A percentile compares a stretch with the other conserved stretches of the same genome.
Conservation (phyloP, 2,797 vertebrate genomes). For the Mus minutoides region DNA sequence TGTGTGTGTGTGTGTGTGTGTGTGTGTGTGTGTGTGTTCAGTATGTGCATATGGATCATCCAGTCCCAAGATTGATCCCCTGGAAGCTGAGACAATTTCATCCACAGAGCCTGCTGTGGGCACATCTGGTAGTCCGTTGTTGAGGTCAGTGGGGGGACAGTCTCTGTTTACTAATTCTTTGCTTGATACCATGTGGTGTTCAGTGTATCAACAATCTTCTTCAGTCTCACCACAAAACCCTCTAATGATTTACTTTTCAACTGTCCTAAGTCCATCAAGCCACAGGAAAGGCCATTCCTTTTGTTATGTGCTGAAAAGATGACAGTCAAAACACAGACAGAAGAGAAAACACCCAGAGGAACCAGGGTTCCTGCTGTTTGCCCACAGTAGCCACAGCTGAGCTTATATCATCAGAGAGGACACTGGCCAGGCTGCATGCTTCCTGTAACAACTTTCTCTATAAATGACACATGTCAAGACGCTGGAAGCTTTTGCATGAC, state of each 20-base stretch:
- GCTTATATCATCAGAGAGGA: not conserved
- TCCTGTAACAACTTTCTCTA: constrained; percentile 1
- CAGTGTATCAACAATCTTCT: constrained; percentile 72
- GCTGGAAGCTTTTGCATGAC: not conserved
- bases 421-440: not conserved
- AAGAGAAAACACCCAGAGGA: not conserved
- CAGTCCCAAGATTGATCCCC: constrained; percentile 62
- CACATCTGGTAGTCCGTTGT: constrained; percentile 75
- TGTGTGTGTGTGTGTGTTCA: not conserved
- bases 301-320: constrained; percentile 62
- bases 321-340: constrained; percentile 72
- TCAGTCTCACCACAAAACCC: constrained; percentile 66
- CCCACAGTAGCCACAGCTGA: not conserved
- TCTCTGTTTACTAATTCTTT: constrained; percentile 71
- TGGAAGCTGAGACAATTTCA: constrained; percentile 59
- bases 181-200: constrained; percentile 63
- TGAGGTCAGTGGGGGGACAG: constrained; percentile 69
- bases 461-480: constrained; percentile 57
- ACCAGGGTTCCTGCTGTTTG: not conserved
- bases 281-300: constrained; percentile 60
- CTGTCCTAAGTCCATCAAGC: constrained; percentile 49
- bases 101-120: constrained; percentile 49
- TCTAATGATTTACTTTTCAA: constrained; percentile 70
- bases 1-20: not conserved
- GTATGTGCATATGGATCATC: not conserved